phyloP scores from a whole-genome alignment of 2,888 invertebrate genomes.

The Hypselothyrea guttata region DNA sequence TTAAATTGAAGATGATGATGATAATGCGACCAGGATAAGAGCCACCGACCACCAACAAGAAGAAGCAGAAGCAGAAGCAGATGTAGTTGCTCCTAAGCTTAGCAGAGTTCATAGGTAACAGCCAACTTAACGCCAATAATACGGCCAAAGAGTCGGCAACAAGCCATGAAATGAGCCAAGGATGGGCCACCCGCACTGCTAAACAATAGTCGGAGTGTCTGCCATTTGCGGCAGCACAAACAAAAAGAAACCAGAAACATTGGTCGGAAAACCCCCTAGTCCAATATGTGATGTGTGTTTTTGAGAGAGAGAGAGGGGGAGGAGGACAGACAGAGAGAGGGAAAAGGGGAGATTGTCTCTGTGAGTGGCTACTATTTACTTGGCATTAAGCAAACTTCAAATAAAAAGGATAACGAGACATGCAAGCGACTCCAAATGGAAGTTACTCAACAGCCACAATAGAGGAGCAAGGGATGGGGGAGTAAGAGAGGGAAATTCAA shows the following conservation, averaged over 20 bases:
- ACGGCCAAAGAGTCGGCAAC: slow-evolving; percentile 59
- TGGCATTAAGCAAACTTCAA: slow-evolving; percentile 75
- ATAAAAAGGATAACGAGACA: slow-evolving; percentile 79
- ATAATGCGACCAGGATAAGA: slow-evolving; percentile 67
- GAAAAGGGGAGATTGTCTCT: not conserved
- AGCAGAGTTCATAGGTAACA: slow-evolving; percentile 67
- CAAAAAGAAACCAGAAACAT: slow-evolving; percentile 40
- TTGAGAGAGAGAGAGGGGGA: no score
- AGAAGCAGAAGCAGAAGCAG: no score
- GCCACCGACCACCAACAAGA: slow-evolving; percentile 2
- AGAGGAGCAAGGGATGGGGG: no score
- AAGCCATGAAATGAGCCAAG: slow-evolving; percentile 66
- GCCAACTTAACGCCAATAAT: slow-evolving; percentile 75
- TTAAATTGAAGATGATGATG: slow-evolving; percentile 77
- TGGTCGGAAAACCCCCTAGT: slow-evolving; percentile 38
- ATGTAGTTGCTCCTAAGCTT: slow-evolving; percentile 8
- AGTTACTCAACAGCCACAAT: slow-evolving; percentile 49
- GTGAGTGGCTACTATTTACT: slow-evolving; percentile 63
- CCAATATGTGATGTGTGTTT: slow-evolving; percentile 24
- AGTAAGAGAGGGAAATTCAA: no score
- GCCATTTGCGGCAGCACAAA: slow-evolving; percentile 38
- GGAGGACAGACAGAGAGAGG: no score
- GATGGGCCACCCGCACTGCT: not conserved
- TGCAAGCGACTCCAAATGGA: slow-evolving; percentile 66
- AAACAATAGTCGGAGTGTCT: slow-evolving; percentile 8